Conservation (phyloP, 2,888 invertebrate genomes). For the Lucinisca nassula region DNA sequence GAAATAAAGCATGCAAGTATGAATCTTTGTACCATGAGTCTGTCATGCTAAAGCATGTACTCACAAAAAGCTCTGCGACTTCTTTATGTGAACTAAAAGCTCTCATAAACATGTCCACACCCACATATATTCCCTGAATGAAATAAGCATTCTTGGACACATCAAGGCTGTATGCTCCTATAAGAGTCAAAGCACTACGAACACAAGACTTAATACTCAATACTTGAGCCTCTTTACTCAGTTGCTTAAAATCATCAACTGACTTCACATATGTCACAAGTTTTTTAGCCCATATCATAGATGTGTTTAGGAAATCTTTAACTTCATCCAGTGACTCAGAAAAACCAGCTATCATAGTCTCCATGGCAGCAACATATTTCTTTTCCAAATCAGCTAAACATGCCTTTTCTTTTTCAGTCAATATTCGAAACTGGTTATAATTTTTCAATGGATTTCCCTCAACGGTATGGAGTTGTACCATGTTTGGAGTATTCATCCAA, state of each 20-base stretch:
- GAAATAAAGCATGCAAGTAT: neutral
- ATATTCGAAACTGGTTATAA: neutral
- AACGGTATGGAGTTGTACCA: neutral
- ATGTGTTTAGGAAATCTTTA: neutral
- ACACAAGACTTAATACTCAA: neutral
- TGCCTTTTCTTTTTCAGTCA: neutral
- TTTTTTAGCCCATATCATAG: slow-evolving; percentile 6
- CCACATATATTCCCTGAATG: neutral
- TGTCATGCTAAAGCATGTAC: neutral
- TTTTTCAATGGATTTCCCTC: neutral
- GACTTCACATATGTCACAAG: neutral
- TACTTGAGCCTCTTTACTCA: neutral
- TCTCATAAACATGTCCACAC: neutral
- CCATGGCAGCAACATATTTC: neutral
- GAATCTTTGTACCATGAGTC: neutral
- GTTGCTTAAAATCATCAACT: neutral
- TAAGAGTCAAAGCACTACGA: neutral
- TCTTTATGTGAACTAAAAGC: neutral
- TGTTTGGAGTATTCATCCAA: neutral
- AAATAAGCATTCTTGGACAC: neutral
- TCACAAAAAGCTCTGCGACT: neutral
- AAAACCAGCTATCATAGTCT: neutral
- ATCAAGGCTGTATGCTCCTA: neutral
- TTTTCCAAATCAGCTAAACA: neutral
- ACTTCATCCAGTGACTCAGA: neutral